Percentiles rank a stretch among this genome's conserved stretches.
These are phyloP conservation scores for Acromyrmex echinatior DNA, from an alignment of 1,140 invertebrate species.

Conservation along the genomic window DNA sequence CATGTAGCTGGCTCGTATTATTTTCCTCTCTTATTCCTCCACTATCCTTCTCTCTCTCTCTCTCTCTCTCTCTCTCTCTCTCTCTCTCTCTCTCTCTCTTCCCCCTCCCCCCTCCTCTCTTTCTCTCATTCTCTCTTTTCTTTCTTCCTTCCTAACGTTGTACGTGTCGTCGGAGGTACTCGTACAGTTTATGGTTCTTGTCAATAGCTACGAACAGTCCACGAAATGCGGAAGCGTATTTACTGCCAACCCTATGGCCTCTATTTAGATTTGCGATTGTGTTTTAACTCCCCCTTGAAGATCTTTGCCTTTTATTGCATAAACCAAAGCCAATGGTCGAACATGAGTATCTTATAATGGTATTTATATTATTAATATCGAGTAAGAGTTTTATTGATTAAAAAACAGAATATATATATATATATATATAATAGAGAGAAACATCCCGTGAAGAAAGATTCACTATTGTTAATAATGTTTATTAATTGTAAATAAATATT, in stretches of 20 bases:
- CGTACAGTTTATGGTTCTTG: constrained; percentile 54
- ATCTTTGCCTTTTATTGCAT: constrained; percentile 31
- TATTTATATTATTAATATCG: constrained; percentile 36
- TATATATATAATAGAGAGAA: neutral
- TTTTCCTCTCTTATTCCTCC: neutral
- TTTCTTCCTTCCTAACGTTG: constrained; percentile 9
- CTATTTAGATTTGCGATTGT: constrained; percentile 33
- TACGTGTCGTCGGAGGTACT: constrained; percentile 44
- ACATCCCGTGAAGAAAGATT: neutral
- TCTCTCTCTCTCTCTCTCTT: neutral
- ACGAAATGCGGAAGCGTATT: constrained; percentile 62
- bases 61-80: neutral
- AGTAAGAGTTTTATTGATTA: neutral
- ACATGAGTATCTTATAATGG: neutral
- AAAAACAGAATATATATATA: neutral
- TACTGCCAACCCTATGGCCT: constrained; percentile 48
- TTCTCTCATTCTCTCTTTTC: neutral
- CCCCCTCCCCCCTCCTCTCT: no score
- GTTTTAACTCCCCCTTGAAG: constrained; percentile 27
- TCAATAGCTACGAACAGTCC: constrained; percentile 60
- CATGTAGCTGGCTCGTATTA: constrained; percentile 17
- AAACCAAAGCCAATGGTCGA: neutral
- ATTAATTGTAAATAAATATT: neutral
- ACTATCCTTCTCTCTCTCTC: neutral
- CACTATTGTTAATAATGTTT: neutral